Evolutionary conservation across 2,113 vertebrate genomes (phyloP).

Genomic region (Odocoileus hemionus): DNA sequence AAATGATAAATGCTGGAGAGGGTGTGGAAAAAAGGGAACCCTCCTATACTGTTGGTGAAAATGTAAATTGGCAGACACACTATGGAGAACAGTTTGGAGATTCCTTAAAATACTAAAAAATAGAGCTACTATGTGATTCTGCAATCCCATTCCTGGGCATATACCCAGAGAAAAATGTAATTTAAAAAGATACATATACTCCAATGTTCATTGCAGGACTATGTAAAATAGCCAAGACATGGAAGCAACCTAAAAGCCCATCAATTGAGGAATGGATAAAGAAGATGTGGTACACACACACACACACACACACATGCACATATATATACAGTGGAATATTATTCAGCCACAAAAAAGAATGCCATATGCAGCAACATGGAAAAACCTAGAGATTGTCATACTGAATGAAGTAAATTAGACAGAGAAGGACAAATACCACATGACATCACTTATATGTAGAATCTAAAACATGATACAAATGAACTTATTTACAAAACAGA

Average conservation of each 20-base stretch:
- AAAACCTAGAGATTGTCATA: not conserved
- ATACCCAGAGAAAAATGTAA: not conserved
- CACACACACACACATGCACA: not conserved
- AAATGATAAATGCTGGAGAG: not conserved
- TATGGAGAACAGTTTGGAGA: not conserved
- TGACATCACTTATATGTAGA: not conserved
- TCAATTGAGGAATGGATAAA: not conserved
- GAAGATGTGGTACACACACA: not conserved
- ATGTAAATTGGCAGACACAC: not conserved
- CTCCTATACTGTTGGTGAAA: not conserved
- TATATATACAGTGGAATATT: not conserved
- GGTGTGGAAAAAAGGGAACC: not conserved
- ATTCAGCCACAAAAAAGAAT: not conserved
- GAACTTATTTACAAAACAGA: not conserved
- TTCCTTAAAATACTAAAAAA: not conserved
- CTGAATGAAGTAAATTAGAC: not conserved
- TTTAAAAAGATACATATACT: not conserved
- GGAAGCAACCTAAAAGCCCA: not conserved
- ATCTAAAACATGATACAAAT: not conserved
- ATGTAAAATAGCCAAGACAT: not conserved
- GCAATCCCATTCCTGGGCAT: not conserved
- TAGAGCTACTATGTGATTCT: not conserved
- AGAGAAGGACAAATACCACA: not conserved
- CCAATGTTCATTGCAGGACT: not conserved
- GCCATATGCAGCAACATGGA: not conserved